Conservation (phyloP, 2,888 invertebrate genomes). For the Tricholauxania praeusta region DNA sequence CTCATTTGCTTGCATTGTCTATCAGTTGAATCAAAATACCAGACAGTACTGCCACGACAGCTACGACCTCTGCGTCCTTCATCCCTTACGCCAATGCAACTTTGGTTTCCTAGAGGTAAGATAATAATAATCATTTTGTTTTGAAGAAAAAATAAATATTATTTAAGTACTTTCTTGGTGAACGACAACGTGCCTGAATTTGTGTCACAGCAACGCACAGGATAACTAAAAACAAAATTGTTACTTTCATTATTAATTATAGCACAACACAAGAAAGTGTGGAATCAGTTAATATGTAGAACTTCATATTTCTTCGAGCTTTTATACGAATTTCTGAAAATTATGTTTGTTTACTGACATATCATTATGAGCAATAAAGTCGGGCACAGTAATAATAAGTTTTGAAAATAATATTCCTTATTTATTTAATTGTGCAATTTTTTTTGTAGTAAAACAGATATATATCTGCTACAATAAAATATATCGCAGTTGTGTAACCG, state of each 20-base stretch:
- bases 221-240: not conserved
- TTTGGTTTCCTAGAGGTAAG: not conserved
- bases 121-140: too few relatives aligned
- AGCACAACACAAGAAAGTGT: too few relatives aligned
- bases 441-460: too few relatives aligned
- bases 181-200: constrained; percentile 4
- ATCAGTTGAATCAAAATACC: not conserved
- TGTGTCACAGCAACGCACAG: not conserved
- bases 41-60: not conserved
- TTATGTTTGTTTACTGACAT: too few relatives aligned
- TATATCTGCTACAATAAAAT: too few relatives aligned
- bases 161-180: not conserved
- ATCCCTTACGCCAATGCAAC: not conserved
- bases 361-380: too few relatives aligned
- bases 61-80: not conserved
- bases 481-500: too few relatives aligned
- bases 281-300: not conserved
- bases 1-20: not conserved
- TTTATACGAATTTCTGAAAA: too few relatives aligned
- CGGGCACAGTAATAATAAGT: too few relatives aligned
- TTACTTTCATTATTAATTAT: constrained; percentile 2
- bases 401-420: too few relatives aligned
- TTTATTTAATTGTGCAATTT: too few relatives aligned
- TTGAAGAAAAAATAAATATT: not conserved
- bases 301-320: too few relatives aligned